phyloP scores from a whole-genome alignment of 2,797 vertebrate species.

The Australoheros facetus region DNA sequence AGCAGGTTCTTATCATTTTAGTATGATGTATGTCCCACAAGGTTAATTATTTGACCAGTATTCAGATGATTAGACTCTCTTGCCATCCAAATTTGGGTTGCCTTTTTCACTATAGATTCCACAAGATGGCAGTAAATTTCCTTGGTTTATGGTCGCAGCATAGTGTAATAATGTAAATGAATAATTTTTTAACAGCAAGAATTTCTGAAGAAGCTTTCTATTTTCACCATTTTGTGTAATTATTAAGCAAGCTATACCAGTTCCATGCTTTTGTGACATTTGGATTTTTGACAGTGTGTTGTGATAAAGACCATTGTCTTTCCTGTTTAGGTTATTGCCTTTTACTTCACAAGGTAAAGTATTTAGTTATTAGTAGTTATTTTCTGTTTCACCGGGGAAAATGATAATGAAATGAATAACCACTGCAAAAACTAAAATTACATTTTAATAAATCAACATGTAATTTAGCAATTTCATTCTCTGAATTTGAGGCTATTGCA shows the following conservation, averaged over 20 bases:
- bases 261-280: neutral
- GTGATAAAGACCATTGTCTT: conserved; percentile 12
- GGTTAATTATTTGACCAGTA: neutral
- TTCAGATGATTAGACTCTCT: neutral
- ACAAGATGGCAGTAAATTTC: conserved; percentile 77
- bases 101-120: conserved; percentile 22
- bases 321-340: neutral
- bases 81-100: neutral
- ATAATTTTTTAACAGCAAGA: neutral
- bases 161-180: conserved; percentile 28
- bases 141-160: conserved; percentile 24
- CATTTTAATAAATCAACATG: conserved; percentile 22
- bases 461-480: conserved; percentile 35
- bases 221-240: neutral
- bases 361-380: neutral
- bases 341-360: conserved; percentile 14
- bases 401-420: neutral
- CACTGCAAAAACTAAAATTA: neutral
- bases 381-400: neutral
- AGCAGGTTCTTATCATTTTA: neutral
- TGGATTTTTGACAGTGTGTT: conserved; percentile 22
- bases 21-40: neutral
- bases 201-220: neutral
- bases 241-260: neutral
- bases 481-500: conserved; percentile 21